A percentile compares a stretch with the other conserved stretches of the same genome.
phyloP scores from a whole-genome alignment of 2,888 invertebrate species.

The Phoenoteleia sp. region DNA sequence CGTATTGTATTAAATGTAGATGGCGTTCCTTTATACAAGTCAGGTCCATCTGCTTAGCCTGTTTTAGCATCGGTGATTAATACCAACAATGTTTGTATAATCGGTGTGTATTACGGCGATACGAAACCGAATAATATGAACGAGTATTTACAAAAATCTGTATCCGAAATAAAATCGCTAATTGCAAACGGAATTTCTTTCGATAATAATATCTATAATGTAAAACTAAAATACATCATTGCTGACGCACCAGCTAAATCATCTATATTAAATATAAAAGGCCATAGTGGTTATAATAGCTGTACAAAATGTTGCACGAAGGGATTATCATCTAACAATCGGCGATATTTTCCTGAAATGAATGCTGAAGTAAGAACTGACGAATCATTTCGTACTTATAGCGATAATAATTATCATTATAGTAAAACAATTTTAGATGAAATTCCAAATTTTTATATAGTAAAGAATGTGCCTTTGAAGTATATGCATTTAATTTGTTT shows the following conservation, averaged over 20 bases:
- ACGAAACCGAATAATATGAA: slow-evolving; percentile 57
- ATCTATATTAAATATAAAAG: slow-evolving; percentile 60
- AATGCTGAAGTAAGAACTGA: not conserved
- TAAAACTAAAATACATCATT: slow-evolving; percentile 36
- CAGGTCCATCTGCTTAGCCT: slow-evolving; percentile 60
- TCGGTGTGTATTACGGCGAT: slow-evolving; percentile 67
- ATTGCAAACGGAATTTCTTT: slow-evolving; percentile 30
- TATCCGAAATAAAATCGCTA: slow-evolving; percentile 54
- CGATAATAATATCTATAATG: not conserved
- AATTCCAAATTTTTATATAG: not conserved
- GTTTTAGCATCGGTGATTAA: not conserved
- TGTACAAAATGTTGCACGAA: not conserved
- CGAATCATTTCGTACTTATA: not conserved
- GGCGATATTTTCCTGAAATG: not conserved
- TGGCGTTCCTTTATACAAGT: slow-evolving; percentile 58
- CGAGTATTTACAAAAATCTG: slow-evolving; percentile 49
- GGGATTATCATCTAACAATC: slow-evolving; percentile 54
- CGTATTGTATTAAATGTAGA: slow-evolving; percentile 8
- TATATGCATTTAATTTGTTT: not conserved
- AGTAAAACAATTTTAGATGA: not conserved
- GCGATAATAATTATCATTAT: not conserved
- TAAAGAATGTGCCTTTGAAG: not conserved
- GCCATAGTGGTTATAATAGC: not conserved
- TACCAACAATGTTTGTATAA: slow-evolving; percentile 43
- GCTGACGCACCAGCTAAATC: slow-evolving; percentile 70